Evolutionary conservation across 2,888 invertebrate species (phyloP).

Genomic region (Ellobium chinense): DNA sequence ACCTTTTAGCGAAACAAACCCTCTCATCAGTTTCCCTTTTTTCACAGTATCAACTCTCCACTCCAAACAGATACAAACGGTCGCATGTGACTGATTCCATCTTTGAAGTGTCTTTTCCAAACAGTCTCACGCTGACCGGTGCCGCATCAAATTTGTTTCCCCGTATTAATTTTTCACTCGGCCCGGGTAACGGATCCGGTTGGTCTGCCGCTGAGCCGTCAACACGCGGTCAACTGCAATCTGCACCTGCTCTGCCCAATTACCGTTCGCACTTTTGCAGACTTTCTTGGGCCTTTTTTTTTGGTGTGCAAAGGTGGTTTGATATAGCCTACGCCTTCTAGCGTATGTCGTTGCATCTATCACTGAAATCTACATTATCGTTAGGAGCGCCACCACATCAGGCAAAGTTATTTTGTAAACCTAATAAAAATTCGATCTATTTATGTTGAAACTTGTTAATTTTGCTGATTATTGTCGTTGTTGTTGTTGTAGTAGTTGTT

Average conservation of each 20-base stretch:
- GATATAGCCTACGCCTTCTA: no score
- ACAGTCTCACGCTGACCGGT: background rate
- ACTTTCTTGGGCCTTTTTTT: background rate
- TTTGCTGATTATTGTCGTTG: no score
- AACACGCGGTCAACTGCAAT: background rate
- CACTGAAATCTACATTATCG: no score
- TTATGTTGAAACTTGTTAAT: no score
- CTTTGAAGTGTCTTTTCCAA: slow-evolving; percentile 3
- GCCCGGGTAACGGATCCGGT: background rate
- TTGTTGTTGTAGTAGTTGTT: no score
- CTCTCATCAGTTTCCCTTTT: no score
- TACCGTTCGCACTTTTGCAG: background rate
- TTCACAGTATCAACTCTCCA: background rate
- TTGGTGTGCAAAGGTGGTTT: background rate
- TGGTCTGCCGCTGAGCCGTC: background rate
- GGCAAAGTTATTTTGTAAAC: no score
- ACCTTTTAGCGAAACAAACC: no score
- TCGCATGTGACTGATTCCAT: background rate
- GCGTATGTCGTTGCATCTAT: no score
- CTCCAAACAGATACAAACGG: background rate
- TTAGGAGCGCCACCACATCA: no score
- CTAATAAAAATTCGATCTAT: no score
- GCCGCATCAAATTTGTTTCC: slow-evolving; percentile 2
- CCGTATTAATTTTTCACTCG: background rate
- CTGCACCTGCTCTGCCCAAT: slow-evolving; percentile 3